A percentile compares a stretch with the other conserved stretches of the same genome.
These are phyloP conservation scores for Oceanodroma tethys DNA, from an alignment of 2,113 vertebrate genomes.

Conservation along the genomic window DNA sequence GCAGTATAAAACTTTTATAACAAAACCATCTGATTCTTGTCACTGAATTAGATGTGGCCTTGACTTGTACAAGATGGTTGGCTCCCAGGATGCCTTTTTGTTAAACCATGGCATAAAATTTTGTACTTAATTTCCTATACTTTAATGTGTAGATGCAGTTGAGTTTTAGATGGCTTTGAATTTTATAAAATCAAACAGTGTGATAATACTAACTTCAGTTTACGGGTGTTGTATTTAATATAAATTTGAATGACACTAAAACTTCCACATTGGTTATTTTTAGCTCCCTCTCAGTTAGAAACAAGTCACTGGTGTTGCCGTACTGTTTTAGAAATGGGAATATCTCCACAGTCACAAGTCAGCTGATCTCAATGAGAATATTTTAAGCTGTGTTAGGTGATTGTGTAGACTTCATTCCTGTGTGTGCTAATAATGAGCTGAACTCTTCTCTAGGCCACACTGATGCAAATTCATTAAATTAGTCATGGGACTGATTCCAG, in stretches of 20 bases:
- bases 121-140: not conserved
- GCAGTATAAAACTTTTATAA: not conserved
- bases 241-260: not conserved
- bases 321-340: not conserved
- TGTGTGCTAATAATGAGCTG: not conserved
- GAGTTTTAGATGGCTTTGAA: not conserved
- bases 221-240: not conserved
- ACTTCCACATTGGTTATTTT: not conserved
- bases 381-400: not conserved
- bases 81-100: not conserved
- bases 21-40: not conserved
- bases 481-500: not conserved
- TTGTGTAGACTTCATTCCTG: not conserved
- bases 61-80: not conserved
- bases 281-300: not conserved
- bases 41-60: not conserved
- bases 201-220: not conserved
- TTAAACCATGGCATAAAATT: not conserved
- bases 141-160: not conserved
- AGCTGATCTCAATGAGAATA: not conserved
- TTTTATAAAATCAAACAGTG: not conserved
- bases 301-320: not conserved
- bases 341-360: not conserved
- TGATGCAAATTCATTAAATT: not conserved
- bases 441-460: not conserved